Evolutionary conservation across 2,113 vertebrate species (phyloP).

Genomic region (Tragulus kanchil): DNA sequence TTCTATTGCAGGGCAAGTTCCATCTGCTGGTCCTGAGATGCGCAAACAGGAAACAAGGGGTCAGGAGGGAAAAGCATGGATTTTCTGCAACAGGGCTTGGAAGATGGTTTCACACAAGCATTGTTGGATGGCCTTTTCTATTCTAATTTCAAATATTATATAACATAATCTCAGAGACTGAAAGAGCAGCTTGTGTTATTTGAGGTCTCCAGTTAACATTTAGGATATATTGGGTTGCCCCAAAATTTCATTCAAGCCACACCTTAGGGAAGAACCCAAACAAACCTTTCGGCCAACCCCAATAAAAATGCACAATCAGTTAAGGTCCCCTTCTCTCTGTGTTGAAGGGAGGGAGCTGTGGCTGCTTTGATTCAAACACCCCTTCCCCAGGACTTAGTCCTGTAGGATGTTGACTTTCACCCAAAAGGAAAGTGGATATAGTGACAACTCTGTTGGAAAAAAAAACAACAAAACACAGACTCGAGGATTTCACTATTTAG

Average conservation of each 20-base stretch:
- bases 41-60: not conserved
- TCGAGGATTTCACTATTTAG: not conserved
- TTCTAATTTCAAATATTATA: not conserved
- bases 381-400: not conserved
- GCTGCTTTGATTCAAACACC: not conserved
- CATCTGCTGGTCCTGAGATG: not conserved
- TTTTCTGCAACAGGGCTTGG: not conserved
- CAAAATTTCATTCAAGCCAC: not conserved
- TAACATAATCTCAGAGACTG: not conserved
- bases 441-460: not conserved
- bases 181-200: not conserved
- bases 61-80: not conserved
- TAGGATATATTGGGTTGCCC: not conserved
- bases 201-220: conserved; percentile 14
- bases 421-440: not conserved
- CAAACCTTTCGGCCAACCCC: not conserved
- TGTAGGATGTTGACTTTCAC: not conserved
- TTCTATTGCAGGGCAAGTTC: not conserved
- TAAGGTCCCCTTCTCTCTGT: conserved; percentile 1
- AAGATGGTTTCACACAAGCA: not conserved
- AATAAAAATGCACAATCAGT: not conserved
- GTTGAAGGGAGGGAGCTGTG: not conserved
- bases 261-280: not conserved
- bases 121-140: not conserved
- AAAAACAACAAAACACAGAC: not conserved